A percentile compares a stretch with the other conserved stretches of the same genome.
Evolutionary conservation across 2,797 vertebrate species (phyloP).

Genomic region (Knipowitschia caucasica): DNA sequence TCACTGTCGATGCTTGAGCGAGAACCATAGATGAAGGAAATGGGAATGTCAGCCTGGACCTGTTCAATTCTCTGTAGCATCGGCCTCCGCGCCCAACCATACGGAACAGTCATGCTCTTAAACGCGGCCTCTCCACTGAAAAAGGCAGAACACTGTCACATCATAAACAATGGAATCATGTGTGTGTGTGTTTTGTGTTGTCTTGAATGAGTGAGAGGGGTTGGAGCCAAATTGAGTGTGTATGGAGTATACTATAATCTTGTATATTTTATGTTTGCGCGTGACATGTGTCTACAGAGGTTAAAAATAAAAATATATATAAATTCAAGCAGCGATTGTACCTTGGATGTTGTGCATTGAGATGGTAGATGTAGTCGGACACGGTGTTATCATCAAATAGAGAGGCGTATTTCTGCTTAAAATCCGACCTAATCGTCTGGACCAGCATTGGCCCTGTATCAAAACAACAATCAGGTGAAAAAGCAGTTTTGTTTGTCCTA

Average conservation of each 20-base stretch:
- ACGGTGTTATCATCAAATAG: slow-evolving; percentile 90
- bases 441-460: slow-evolving; percentile 84
- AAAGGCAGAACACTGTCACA: neutral
- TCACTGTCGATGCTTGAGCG: slow-evolving; percentile 91
- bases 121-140: slow-evolving; percentile 90
- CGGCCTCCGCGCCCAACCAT: slow-evolving; percentile 89
- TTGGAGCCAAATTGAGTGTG: too few species aligned
- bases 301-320: too few species aligned
- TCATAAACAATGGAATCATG: too few species aligned
- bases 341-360: slow-evolving; percentile 92
- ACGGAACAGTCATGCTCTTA: slow-evolving; percentile 92
- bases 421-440: slow-evolving; percentile 88
- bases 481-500: too few species aligned
- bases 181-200: neutral
- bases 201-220: too few species aligned
- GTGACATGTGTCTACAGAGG: too few species aligned
- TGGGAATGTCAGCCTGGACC: slow-evolving; percentile 80
- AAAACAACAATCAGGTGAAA: neutral
- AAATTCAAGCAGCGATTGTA: too few species aligned
- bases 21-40: slow-evolving; percentile 91
- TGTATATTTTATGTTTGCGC: too few species aligned
- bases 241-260: too few species aligned
- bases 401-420: slow-evolving; percentile 89
- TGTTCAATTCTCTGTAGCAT: slow-evolving; percentile 85
- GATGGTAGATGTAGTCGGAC: slow-evolving; percentile 93